Conservation (phyloP, 1,140 invertebrate genomes). For the Drosophila navojoa region DNA sequence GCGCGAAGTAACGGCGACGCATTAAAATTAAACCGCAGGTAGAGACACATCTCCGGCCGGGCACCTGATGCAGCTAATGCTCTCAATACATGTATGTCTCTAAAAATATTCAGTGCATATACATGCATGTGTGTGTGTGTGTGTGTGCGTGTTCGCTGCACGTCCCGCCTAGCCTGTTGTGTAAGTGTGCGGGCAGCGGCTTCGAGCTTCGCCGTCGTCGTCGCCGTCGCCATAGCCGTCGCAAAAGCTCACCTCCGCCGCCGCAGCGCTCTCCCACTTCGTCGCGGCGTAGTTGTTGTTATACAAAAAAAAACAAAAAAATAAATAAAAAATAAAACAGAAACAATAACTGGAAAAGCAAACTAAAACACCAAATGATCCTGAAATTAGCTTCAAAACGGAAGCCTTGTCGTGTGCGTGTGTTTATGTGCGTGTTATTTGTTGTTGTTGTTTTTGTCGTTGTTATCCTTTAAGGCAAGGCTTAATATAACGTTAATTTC, state of each 20-base stretch:
- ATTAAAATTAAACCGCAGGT: constrained; percentile 2
- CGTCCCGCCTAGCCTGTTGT: constrained; percentile 40
- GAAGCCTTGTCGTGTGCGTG: constrained; percentile 1
- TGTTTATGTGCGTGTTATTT: background rate
- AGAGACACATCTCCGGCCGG: background rate
- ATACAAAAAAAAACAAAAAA: constrained; percentile 33
- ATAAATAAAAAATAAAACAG: constrained; percentile 10
- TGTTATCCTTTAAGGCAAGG: constrained; percentile 38
- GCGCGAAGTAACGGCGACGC: constrained; percentile 33
- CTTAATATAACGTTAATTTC: constrained; percentile 34
- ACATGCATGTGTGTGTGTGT: background rate
- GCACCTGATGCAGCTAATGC: background rate
- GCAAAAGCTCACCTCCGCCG: constrained; percentile 42
- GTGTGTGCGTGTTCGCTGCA: constrained; percentile 22
- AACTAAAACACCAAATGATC: constrained; percentile 8
- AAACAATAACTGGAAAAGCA: constrained; percentile 28
- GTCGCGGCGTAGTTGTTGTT: constrained; percentile 39
- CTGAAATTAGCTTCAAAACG: constrained; percentile 1
- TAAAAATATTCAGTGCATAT: background rate
- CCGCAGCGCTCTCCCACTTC: constrained; percentile 9
- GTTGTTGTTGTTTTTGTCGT: background rate
- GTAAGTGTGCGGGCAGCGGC: constrained; percentile 46
- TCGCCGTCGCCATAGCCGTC: constrained; percentile 5
- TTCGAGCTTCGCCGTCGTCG: constrained; percentile 49
- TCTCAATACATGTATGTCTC: background rate